Conservation (phyloP, 2,113 vertebrate species). For the Bettongia penicillata region DNA sequence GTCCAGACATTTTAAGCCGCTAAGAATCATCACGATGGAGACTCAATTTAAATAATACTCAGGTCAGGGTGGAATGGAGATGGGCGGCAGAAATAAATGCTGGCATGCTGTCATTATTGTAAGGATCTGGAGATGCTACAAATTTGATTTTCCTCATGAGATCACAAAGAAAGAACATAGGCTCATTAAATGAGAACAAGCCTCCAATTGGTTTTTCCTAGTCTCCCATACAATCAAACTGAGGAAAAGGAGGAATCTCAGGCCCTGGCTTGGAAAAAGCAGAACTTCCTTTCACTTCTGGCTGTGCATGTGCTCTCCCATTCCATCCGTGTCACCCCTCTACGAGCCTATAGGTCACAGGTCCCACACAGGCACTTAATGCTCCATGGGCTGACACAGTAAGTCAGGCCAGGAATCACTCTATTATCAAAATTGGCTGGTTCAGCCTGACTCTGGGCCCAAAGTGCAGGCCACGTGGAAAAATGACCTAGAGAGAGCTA, state of each 20-base stretch:
- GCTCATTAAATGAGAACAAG: background rate
- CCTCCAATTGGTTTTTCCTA: background rate
- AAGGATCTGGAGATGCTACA: background rate
- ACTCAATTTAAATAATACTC: constrained; percentile 55
- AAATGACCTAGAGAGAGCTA: background rate
- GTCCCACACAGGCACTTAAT: background rate
- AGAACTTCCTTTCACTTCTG: background rate
- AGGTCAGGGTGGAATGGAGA: constrained; percentile 30
- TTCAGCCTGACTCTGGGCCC: too few relatives aligned
- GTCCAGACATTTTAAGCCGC: constrained; percentile 52
- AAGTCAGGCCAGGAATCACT: background rate
- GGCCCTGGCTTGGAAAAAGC: background rate
- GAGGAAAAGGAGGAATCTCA: background rate
- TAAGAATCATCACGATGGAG: constrained; percentile 40
- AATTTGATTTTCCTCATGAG: background rate
- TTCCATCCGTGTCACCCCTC: background rate
- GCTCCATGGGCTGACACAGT: background rate
- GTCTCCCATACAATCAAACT: background rate
- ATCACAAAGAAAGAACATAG: background rate
- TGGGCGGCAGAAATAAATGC: constrained; percentile 42
- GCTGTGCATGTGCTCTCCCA: background rate
- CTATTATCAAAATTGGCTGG: background rate
- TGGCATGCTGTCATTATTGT: background rate
- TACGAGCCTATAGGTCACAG: too few relatives aligned
- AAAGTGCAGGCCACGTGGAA: too few relatives aligned